These are phyloP conservation scores for Chrysocyon brachyurus DNA, from an alignment of 2,797 vertebrate genomes.

Conservation along the genomic window DNA sequence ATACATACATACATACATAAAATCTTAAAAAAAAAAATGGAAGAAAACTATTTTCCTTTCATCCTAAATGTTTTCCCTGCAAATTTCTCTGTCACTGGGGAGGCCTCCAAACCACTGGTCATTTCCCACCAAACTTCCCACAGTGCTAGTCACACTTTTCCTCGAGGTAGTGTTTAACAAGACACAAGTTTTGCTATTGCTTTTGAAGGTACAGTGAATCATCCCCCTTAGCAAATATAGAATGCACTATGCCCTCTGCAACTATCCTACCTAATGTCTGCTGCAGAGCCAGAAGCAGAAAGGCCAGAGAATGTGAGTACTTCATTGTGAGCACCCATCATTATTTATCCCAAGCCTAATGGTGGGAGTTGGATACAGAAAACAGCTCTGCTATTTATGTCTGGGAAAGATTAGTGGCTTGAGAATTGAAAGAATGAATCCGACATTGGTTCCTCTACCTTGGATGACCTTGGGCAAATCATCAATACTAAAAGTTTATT, in stretches of 20 bases:
- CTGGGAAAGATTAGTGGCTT: background rate
- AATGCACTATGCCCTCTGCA: slow-evolving; percentile 21
- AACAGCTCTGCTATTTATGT: background rate
- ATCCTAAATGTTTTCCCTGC: background rate
- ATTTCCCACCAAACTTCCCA: background rate
- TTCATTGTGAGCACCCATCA: background rate
- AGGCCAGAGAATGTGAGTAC: background rate
- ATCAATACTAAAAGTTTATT: background rate
- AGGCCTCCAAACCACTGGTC: background rate
- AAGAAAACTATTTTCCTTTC: background rate
- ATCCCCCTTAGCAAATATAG: slow-evolving; percentile 29
- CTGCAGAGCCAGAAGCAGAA: background rate
- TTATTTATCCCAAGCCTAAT: background rate
- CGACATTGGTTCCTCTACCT: background rate
- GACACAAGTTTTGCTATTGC: background rate
- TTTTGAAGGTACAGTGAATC: background rate
- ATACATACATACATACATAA: too few species aligned
- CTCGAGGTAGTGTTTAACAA: background rate
- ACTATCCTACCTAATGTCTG: background rate
- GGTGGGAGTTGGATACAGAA: background rate
- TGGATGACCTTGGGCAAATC: background rate
- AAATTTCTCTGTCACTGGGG: background rate
- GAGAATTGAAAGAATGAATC: background rate
- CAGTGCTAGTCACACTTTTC: background rate
- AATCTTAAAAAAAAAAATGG: background rate